Percentiles rank a stretch among this genome's conserved stretches.
phyloP scores from a whole-genome alignment of 1,140 invertebrate genomes.

The Ephestia elutella region DNA sequence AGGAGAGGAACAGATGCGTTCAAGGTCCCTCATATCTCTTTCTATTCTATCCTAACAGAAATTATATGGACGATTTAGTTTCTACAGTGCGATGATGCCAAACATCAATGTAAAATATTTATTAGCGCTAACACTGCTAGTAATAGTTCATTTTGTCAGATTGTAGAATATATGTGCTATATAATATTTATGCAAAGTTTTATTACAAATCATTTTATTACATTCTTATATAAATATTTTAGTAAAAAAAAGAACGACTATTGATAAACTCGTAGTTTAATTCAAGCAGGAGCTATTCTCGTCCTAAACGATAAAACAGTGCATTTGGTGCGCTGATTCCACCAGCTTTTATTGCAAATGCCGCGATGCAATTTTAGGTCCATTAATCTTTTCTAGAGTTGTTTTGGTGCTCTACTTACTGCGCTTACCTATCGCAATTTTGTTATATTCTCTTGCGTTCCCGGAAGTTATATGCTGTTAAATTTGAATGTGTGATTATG shows the following conservation, averaged over 20 bases:
- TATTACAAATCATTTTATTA: not conserved
- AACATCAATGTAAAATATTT: not conserved
- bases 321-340: slow-evolving; percentile 34
- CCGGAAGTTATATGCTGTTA: not conserved
- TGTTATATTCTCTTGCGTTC: slow-evolving; percentile 18
- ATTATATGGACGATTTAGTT: not conserved
- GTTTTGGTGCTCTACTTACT: slow-evolving; percentile 46
- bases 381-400: slow-evolving; percentile 63
- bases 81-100: not conserved
- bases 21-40: not conserved
- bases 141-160: not conserved
- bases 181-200: not conserved
- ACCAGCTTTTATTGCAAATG: slow-evolving; percentile 57
- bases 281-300: not conserved
- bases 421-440: slow-evolving; percentile 27
- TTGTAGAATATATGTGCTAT: too few species aligned
- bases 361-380: slow-evolving; percentile 63
- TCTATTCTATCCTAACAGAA: not conserved
- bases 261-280: not conserved
- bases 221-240: not conserved
- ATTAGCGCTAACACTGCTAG: not conserved
- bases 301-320: slow-evolving; percentile 51
- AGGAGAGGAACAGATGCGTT: not conserved
- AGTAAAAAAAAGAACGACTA: not conserved
- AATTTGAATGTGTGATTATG: too few species aligned